These are phyloP conservation scores for Habroteleia sp. DNA, from an alignment of 2,888 invertebrate genomes.

Conservation along the genomic window DNA sequence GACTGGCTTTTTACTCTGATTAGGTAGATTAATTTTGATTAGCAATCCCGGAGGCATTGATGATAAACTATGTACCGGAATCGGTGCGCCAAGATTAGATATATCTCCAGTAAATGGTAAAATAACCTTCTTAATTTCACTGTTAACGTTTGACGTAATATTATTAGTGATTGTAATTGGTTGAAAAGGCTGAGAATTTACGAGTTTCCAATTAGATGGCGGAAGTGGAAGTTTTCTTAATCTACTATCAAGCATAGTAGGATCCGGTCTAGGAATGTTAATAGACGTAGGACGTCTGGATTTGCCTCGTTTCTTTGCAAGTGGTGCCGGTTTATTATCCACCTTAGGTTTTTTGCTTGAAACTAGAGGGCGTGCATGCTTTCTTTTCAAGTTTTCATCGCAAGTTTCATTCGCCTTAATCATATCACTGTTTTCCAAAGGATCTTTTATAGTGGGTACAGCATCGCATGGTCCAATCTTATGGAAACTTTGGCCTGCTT, in stretches of 20 bases:
- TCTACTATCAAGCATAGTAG: slow-evolving; percentile 71
- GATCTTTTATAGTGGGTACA: slow-evolving; percentile 73
- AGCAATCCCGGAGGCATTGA: slow-evolving; percentile 79
- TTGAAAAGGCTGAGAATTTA: slow-evolving; percentile 75
- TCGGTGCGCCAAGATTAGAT: slow-evolving; percentile 77
- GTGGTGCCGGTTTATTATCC: slow-evolving; percentile 77
- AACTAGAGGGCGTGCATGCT: slow-evolving; percentile 72
- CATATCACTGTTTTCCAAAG: not conserved
- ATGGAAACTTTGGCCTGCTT: slow-evolving; percentile 76
- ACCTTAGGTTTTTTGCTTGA: slow-evolving; percentile 79
- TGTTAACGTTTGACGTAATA: slow-evolving; percentile 67
- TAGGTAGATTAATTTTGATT: slow-evolving; percentile 78
- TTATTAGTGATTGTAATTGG: slow-evolving; percentile 75
- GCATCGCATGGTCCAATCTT: slow-evolving; percentile 78
- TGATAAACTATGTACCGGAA: slow-evolving; percentile 78
- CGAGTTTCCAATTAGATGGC: slow-evolving; percentile 75
- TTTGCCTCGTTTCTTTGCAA: slow-evolving; percentile 78
- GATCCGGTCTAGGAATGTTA: slow-evolving; percentile 75
- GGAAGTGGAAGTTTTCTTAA: slow-evolving; percentile 76
- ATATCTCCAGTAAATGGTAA: slow-evolving; percentile 78
- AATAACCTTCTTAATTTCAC: slow-evolving; percentile 76
- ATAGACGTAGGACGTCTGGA: slow-evolving; percentile 76
- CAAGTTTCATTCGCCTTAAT: slow-evolving; percentile 61
- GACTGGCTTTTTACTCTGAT: slow-evolving; percentile 66
- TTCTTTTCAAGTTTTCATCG: slow-evolving; percentile 62